Conservation (phyloP, 1,140 invertebrate genomes). For the Trichoplusia ni region DNA sequence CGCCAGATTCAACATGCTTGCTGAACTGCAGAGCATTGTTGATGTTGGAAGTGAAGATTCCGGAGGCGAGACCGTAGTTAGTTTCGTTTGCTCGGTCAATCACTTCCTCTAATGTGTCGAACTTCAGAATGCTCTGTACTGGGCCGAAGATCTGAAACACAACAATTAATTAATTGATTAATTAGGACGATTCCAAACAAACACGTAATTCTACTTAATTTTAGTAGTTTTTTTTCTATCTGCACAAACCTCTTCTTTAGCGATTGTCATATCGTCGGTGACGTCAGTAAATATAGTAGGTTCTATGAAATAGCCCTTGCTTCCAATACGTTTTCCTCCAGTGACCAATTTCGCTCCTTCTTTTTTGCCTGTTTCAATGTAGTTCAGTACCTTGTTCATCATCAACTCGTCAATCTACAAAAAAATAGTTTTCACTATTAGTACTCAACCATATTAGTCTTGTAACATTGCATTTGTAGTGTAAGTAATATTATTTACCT, state of each 20-base stretch:
- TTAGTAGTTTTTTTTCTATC: slow-evolving; percentile 7
- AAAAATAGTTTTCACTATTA: background rate
- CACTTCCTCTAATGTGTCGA: slow-evolving; percentile 93
- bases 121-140: slow-evolving; percentile 94
- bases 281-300: slow-evolving; percentile 92
- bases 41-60: slow-evolving; percentile 92
- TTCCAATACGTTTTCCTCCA: slow-evolving; percentile 85
- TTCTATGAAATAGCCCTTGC: slow-evolving; percentile 87
- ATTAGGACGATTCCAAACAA: background rate
- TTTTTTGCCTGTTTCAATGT: slow-evolving; percentile 86
- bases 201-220: background rate
- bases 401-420: slow-evolving; percentile 84
- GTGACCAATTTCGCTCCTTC: slow-evolving; percentile 88
- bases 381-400: slow-evolving; percentile 85
- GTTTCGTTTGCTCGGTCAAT: slow-evolving; percentile 94
- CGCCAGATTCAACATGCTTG: slow-evolving; percentile 93
- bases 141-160: slow-evolving; percentile 90
- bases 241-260: slow-evolving; percentile 89
- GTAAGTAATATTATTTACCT: slow-evolving; percentile 81
- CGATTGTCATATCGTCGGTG: slow-evolving; percentile 89
- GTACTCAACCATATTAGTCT: background rate
- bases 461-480: background rate
- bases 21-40: slow-evolving; percentile 90
- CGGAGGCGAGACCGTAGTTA: slow-evolving; percentile 94
- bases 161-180: background rate